These are phyloP conservation scores for Anthopleura sola DNA, from an alignment of 64 coral and sea anemone genomes.

Conservation along the genomic window DNA sequence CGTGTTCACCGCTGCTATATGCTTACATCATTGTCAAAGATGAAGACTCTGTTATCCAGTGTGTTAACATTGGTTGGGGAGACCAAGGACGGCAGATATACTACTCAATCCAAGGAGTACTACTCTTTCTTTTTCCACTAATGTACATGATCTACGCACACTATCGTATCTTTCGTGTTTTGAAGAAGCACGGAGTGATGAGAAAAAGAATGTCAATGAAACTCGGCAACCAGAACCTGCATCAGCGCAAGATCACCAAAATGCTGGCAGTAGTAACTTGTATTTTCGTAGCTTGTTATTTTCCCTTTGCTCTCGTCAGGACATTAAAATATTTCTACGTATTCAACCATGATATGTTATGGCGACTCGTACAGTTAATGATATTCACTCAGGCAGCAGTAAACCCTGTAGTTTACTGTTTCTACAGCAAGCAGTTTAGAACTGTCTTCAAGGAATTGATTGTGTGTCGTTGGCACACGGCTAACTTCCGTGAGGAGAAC, in stretches of 20 bases:
- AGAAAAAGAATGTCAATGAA: slow-evolving; percentile 11
- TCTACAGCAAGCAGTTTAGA: slow-evolving; percentile 78
- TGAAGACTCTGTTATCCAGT: neutral
- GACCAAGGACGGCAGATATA: slow-evolving; percentile 73
- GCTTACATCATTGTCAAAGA: slow-evolving; percentile 53
- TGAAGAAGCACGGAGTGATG: slow-evolving; percentile 26
- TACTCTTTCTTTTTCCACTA: slow-evolving; percentile 54
- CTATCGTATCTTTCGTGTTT: slow-evolving; percentile 36
- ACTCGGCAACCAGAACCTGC: neutral
- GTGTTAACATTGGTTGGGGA: slow-evolving; percentile 56
- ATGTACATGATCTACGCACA: slow-evolving; percentile 62
- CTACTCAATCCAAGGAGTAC: slow-evolving; percentile 67
- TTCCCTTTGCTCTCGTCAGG: slow-evolving; percentile 60
- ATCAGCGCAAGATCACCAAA: slow-evolving; percentile 56
- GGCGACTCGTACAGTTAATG: slow-evolving; percentile 74
- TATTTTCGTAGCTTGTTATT: slow-evolving; percentile 70
- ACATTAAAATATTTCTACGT: slow-evolving; percentile 67
- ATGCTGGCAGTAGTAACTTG: slow-evolving; percentile 72
- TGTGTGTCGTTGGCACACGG: slow-evolving; percentile 2
- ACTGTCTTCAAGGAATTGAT: slow-evolving; percentile 44
- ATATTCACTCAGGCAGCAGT: slow-evolving; percentile 79
- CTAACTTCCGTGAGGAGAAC: neutral
- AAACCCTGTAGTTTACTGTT: slow-evolving; percentile 85
- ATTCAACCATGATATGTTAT: slow-evolving; percentile 37
- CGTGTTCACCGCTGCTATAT: slow-evolving; percentile 58